phyloP scores from a whole-genome alignment of 1,140 invertebrate species.

The Anagrus nilaparvatae region DNA sequence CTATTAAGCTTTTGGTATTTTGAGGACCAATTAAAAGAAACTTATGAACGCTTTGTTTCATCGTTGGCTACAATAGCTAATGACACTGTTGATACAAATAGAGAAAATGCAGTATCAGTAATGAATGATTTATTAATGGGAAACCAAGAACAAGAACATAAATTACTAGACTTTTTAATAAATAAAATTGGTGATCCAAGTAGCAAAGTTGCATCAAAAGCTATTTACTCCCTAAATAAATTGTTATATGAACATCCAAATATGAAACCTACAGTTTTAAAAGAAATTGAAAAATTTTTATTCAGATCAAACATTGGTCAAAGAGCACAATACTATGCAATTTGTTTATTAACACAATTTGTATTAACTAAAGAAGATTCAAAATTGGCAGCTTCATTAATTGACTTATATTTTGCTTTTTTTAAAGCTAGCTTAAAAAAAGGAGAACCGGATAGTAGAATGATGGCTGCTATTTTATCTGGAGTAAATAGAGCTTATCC shows the following conservation, averaged over 20 bases:
- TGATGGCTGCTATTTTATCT: conserved; percentile 83
- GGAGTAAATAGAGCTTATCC: conserved; percentile 84
- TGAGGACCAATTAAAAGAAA: conserved; percentile 72
- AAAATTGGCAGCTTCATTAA: conserved; percentile 68
- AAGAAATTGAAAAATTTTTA: conserved; percentile 81
- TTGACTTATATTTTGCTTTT: conserved; percentile 90
- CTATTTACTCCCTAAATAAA: conserved; percentile 75
- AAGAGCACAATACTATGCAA: conserved; percentile 85
- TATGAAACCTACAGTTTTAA: conserved; percentile 81
- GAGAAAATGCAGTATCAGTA: conserved; percentile 67
- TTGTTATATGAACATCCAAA: conserved; percentile 79
- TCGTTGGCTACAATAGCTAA: conserved; percentile 52
- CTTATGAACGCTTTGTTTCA: conserved; percentile 62
- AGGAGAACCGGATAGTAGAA: conserved; percentile 82
- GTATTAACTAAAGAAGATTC: conserved; percentile 59
- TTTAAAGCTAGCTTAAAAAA: conserved; percentile 88
- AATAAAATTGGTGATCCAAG: conserved; percentile 95
- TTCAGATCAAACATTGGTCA: conserved; percentile 77
- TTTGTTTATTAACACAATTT: conserved; percentile 84
- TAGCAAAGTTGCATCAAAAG: conserved; percentile 77
- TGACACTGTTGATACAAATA: conserved; percentile 66
- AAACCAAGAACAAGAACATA: conserved; percentile 83
- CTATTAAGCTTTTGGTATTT: conserved; percentile 60
- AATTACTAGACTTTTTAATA: conserved; percentile 69
- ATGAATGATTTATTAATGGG: conserved; percentile 70